These are phyloP conservation scores for Catonia carolina DNA, from an alignment of 2,888 invertebrate genomes.

Conservation along the genomic window DNA sequence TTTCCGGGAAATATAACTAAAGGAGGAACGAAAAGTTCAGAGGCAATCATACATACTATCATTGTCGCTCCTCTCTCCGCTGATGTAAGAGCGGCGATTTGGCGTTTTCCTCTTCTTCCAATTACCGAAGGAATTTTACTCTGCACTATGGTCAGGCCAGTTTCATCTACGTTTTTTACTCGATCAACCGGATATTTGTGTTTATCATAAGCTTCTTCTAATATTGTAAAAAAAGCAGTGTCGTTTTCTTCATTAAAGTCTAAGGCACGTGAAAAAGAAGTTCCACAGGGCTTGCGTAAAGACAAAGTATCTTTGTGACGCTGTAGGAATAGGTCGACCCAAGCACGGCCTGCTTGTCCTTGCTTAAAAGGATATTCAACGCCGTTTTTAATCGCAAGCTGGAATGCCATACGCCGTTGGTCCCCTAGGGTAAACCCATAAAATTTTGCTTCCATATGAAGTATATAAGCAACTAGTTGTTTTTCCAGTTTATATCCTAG, in stretches of 20 bases:
- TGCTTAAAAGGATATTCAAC: constrained; percentile 27
- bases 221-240: constrained; percentile 21
- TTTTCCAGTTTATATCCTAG: no score
- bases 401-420: constrained; percentile 24
- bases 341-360: constrained; percentile 20
- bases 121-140: constrained; percentile 36
- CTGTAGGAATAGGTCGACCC: constrained; percentile 27
- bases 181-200: constrained; percentile 27
- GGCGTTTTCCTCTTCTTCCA: constrained; percentile 37
- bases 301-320: constrained; percentile 24
- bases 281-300: constrained; percentile 25
- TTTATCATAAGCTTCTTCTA: constrained; percentile 28
- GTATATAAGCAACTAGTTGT: no score
- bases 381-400: no score
- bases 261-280: constrained; percentile 23
- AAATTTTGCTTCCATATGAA: constrained; percentile 25
- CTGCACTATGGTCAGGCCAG: constrained; percentile 38
- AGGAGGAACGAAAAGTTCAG: no score
- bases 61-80: constrained; percentile 40
- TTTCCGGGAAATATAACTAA: no score
- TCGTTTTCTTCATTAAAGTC: constrained; percentile 25
- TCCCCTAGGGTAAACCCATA: constrained; percentile 23
- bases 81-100: constrained; percentile 38
- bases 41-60: no score
- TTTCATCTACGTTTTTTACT: constrained; percentile 40